Conservation (phyloP, 2,113 vertebrate species). For the Otis tarda region DNA sequence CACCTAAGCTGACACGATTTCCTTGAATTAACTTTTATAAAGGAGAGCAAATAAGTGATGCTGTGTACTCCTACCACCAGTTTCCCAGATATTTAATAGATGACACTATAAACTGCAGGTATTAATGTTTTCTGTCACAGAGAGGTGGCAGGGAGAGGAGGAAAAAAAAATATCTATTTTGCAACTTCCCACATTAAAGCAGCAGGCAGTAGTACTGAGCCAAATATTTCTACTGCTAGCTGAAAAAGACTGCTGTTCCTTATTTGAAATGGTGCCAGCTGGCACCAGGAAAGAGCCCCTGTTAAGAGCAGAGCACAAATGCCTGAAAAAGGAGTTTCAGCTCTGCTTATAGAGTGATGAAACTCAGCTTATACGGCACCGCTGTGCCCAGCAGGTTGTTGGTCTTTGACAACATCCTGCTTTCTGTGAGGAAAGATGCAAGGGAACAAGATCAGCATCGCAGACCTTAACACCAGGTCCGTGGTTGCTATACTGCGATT, state of each 20-base stretch:
- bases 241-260: not conserved
- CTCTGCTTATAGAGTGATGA: not conserved
- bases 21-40: not conserved
- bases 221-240: not conserved
- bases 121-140: not conserved
- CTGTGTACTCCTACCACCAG: not conserved
- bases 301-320: not conserved
- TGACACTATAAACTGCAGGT: not conserved
- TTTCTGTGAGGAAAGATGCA: accelerated
- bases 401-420: too few relatives aligned
- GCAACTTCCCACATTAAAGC: not conserved
- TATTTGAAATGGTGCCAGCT: not conserved
- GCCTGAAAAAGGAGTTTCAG: not conserved
- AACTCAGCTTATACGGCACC: not conserved
- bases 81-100: not conserved
- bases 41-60: not conserved
- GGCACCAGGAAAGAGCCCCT: not conserved
- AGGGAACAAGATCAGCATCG: accelerated
- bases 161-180: not conserved
- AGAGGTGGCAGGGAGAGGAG: not conserved
- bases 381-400: not conserved
- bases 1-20: not conserved
- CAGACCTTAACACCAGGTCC: accelerated
- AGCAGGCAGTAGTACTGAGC: not conserved
- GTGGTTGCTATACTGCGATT: accelerated